Evolutionary conservation across 1,140 invertebrate genomes (phyloP), one percentile per base, ranked within the genome.

Genomic region (Leptopilina boulardi): DNA sequence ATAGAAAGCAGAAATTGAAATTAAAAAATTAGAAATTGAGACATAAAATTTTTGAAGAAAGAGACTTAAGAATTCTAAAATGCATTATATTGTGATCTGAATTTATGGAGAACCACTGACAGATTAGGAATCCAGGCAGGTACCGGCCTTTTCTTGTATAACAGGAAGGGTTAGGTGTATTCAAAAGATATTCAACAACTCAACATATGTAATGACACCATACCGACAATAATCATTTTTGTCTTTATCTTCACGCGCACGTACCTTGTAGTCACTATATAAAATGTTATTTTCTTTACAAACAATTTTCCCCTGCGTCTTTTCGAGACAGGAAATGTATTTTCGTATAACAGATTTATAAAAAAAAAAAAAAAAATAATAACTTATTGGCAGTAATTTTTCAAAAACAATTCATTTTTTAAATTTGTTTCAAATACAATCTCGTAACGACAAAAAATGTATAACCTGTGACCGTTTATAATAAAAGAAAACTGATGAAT

Each of bases 201-300:
- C 56, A 26, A 59, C 56, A 59, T 59, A 13, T 59, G 56, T 59
- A 59, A 59, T 59, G 56, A 59, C 56, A 59, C 56, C 56, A 59
- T 26, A 21, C 56, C 23, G 19, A 30, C 56, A 59, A 59, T 59
- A 59, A 59, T 56, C 54, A 56, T 59, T 23, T n/a, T 15, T 6
- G 54, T 11, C 56, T 59, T 59, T 26, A 59, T 59, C 21, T 59
- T 21, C 23, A 10, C 9, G 56, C 21, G 15, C 21, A 59, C 26
- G 56, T 66, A 66, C 26, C 56, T 26, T 21, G 51, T 54, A 15
- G 8, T 21, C 51, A 8, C 51, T 0, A 5, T 15, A 54, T 18
- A 5, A n/a, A n/a, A 26, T 26, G 56, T 66, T 66, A 30, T 66
- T 66, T 66, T 66, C 56, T 26, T 66, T 0, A 21, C 54, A 30